phyloP scores from a whole-genome alignment of 2,797 vertebrate genomes.

The Chelmon rostratus region DNA sequence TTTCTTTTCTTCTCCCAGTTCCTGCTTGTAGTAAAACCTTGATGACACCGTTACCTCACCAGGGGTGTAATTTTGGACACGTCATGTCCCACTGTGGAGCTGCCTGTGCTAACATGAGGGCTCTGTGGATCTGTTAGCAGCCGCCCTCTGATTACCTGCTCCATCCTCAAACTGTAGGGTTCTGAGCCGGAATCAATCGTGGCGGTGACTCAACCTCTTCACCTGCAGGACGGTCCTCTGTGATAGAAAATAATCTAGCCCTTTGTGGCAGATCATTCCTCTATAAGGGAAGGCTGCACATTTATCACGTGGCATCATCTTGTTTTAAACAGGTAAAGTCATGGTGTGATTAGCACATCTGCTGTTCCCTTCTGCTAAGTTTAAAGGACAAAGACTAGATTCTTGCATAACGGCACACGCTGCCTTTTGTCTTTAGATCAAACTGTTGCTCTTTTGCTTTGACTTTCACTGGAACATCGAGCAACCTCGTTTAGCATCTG shows the following conservation, averaged over 20 bases:
- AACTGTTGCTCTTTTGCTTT: slow-evolving; percentile 15
- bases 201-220: slow-evolving; percentile 9
- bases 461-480: slow-evolving; percentile 10
- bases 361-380: slow-evolving; percentile 12
- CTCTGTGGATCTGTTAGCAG: slow-evolving; percentile 4
- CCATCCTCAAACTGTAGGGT: background rate
- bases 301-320: slow-evolving; percentile 29
- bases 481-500: slow-evolving; percentile 35
- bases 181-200: background rate
- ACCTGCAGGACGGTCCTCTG: slow-evolving; percentile 19
- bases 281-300: background rate
- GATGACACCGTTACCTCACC: background rate
- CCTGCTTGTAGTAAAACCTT: background rate
- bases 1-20: background rate
- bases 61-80: background rate
- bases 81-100: background rate
- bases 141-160: background rate
- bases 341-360: background rate
- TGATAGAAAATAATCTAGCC: slow-evolving; percentile 11
- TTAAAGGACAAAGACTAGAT: slow-evolving; percentile 11
- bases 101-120: slow-evolving; percentile 5
- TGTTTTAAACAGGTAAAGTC: background rate
- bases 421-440: slow-evolving; percentile 17
- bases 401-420: background rate
- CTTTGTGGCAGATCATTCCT: slow-evolving; percentile 6